Base-by-base conservation (phyloP, 2,113 vertebrate species). In the Calyptomena viridis region DNA sequence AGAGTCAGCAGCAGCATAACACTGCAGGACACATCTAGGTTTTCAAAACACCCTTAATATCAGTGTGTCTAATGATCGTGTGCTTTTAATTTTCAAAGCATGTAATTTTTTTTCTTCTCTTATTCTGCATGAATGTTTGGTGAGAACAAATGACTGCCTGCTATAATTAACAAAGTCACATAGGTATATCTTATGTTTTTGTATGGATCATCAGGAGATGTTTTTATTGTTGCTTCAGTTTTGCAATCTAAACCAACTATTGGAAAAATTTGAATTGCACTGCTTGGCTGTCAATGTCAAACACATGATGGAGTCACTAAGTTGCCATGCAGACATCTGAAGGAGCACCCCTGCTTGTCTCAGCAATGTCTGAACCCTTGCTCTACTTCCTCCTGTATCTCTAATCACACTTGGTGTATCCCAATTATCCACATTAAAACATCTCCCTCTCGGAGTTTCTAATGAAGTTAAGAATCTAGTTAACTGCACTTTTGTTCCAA, bases 271-370 rank as follows among this genome's bases (percentile, higher is more conserved):
- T 59, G 39, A 53, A 44, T 87, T 76, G 21, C 39, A 23, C 12
- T 63, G 12, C 35, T 56, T 59, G 56, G 12, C 2, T 78, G 27
- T 75, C 39, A 59, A 0, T 55, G 39, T 75, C 47, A 87, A 59
- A 60, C 7, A 1, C 4, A 1, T 5, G 18, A 59, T 37, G 2
- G 0, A 25, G 64, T 76, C 6, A 20, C 8, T 5, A 50, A 2
- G 35, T 77, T 59, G 25, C 14, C 12, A 31, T 9, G 3, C 6
- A 27, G n/a, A 18, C 7, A 27, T 13, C 33, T 66, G 69, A 82
- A 81, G 55, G 37, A 73, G n/a, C 27, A 60, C 15, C 14, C 27
- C 31, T 33, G 35, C 39, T 78, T 55, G 17, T 72, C 35, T 78
- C 21, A 67, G 11, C 40, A 13, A 0, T n/a, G 22, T 17, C 75